A percentile compares a stretch with the other conserved stretches of the same genome.
Conservation (phyloP, 2,113 vertebrate genomes). For the Phaethornis superciliosus region DNA sequence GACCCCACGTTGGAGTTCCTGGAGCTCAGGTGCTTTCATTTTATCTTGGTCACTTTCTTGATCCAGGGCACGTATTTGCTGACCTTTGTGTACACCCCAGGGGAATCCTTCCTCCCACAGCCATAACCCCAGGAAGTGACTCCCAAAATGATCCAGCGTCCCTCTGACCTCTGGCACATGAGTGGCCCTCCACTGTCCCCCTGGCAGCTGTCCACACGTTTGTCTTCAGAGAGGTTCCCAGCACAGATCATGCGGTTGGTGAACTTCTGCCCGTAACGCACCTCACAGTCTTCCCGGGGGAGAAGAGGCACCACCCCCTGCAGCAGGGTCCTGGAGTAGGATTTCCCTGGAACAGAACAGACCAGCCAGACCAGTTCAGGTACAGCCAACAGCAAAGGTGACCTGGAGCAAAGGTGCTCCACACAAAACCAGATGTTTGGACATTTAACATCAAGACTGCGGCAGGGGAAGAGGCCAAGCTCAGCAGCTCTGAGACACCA, state of each 20-base stretch:
- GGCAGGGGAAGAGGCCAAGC: not conserved
- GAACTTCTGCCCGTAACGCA: slow-evolving; percentile 84
- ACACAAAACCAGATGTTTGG: not conserved
- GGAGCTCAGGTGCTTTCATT: slow-evolving; percentile 22
- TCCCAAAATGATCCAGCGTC: slow-evolving; percentile 86
- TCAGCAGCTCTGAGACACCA: not conserved
- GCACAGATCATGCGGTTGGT: slow-evolving; percentile 89
- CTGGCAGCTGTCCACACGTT: slow-evolving; percentile 83
- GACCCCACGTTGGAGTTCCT: not conserved
- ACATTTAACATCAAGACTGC: not conserved
- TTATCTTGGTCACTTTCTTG: slow-evolving; percentile 76
- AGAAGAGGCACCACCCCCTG: slow-evolving; percentile 88
- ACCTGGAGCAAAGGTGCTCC: not conserved
- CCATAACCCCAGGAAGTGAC: slow-evolving; percentile 88
- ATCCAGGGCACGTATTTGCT: slow-evolving; percentile 88
- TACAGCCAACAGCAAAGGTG: not conserved
- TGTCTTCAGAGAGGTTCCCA: slow-evolving; percentile 85
- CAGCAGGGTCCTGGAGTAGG: slow-evolving; percentile 85
- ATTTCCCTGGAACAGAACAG: slow-evolving; percentile 67
- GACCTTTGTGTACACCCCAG: slow-evolving; percentile 88
- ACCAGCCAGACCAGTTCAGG: not conserved
- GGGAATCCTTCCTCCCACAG: slow-evolving; percentile 85
- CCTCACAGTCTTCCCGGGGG: slow-evolving; percentile 83
- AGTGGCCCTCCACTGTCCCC: slow-evolving; percentile 90
- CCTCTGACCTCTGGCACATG: slow-evolving; percentile 80